These are phyloP conservation scores for Carcina quercana DNA, from an alignment of 2,888 invertebrate species.

Conservation along the genomic window DNA sequence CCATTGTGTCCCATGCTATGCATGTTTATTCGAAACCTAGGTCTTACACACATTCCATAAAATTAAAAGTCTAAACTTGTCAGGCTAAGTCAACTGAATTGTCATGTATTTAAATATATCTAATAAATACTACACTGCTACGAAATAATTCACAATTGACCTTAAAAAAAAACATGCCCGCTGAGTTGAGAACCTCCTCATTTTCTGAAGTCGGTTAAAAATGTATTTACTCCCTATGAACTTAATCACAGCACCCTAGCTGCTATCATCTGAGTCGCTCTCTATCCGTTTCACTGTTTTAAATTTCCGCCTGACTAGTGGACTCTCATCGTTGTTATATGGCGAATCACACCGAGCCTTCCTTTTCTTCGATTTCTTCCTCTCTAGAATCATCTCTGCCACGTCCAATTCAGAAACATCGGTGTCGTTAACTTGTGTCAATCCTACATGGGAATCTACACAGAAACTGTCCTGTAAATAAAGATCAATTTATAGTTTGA, in stretches of 20 bases:
- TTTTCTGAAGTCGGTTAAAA: too few relatives aligned
- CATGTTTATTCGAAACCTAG: too few relatives aligned
- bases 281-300: conserved; percentile 42
- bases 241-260: conserved; percentile 19
- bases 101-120: too few relatives aligned
- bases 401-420: conserved; percentile 75
- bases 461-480: conserved; percentile 78
- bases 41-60: too few relatives aligned
- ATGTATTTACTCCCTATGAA: too few relatives aligned
- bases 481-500: conserved; percentile 1
- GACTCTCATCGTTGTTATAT: conserved; percentile 35
- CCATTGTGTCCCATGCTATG: too few relatives aligned
- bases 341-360: conserved; percentile 6
- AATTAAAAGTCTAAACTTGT: too few relatives aligned
- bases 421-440: conserved; percentile 50
- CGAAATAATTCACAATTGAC: too few relatives aligned
- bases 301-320: conserved; percentile 37
- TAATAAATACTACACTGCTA: too few relatives aligned
- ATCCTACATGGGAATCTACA: conserved; percentile 73
- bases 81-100: too few relatives aligned
- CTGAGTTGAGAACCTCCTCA: too few relatives aligned
- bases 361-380: conserved; percentile 28
- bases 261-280: conserved; percentile 64
- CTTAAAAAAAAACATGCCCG: too few relatives aligned
- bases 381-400: conserved; percentile 73